A percentile compares a stretch with the other conserved stretches of the same genome.
Conservation (phyloP, 2,888 invertebrate genomes). For the Diaphora mendica region DNA sequence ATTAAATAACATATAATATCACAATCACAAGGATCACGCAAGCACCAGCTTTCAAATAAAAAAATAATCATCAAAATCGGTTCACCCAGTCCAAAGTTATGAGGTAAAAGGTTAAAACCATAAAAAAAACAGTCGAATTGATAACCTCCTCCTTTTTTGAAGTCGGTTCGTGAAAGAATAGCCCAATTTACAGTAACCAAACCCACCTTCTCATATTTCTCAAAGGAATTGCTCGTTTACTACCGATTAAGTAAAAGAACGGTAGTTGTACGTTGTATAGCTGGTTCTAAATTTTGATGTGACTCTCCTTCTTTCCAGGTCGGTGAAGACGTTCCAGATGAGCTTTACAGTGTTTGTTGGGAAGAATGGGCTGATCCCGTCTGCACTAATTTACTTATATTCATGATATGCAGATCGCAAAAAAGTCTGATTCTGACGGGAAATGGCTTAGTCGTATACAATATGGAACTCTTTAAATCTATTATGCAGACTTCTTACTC, state of each 20-base stretch:
- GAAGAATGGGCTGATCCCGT: slow-evolving; percentile 60
- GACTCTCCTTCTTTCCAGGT: slow-evolving; percentile 53
- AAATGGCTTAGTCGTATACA: slow-evolving; percentile 64
- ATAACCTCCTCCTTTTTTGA: too few relatives aligned
- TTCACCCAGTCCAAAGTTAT: too few relatives aligned
- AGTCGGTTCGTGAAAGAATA: too few relatives aligned
- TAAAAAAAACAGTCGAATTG: too few relatives aligned
- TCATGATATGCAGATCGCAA: slow-evolving; percentile 71
- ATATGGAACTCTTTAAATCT: slow-evolving; percentile 75
- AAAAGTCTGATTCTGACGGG: slow-evolving; percentile 65
- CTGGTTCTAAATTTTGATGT: neutral
- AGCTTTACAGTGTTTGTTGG: slow-evolving; percentile 66
- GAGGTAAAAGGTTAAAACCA: too few relatives aligned
- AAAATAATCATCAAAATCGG: too few relatives aligned
- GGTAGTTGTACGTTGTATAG: neutral
- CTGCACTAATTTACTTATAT: slow-evolving; percentile 60
- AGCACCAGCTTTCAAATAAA: too few relatives aligned
- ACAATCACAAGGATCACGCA: too few relatives aligned
- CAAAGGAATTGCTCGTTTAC: too few relatives aligned
- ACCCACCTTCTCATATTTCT: too few relatives aligned
- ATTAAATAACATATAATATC: too few relatives aligned
- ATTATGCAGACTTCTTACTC: slow-evolving; percentile 75
- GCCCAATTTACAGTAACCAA: neutral
- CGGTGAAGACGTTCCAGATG: slow-evolving; percentile 60
- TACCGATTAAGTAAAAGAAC: too few relatives aligned